Evolutionary conservation across 1,140 invertebrate species (phyloP).

Genomic region (Samia ricini): DNA sequence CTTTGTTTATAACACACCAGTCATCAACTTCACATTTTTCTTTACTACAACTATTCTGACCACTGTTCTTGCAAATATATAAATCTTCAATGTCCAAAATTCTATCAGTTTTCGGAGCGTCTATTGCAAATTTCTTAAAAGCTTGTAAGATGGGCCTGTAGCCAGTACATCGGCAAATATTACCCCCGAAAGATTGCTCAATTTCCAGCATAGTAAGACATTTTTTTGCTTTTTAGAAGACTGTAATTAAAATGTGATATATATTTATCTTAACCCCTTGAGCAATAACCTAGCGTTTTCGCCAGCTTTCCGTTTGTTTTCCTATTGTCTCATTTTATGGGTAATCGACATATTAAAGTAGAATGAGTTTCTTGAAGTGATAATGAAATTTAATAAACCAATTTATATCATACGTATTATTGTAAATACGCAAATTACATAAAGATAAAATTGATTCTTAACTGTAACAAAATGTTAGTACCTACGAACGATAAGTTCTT

Average conservation of each 20-base stretch:
- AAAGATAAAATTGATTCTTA: too few relatives aligned
- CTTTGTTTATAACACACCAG: constrained; percentile 44
- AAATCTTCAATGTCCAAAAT: constrained; percentile 62
- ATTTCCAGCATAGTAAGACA: constrained; percentile 80
- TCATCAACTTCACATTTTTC: constrained; percentile 40
- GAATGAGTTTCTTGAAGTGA: too few relatives aligned
- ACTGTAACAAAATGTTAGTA: too few relatives aligned
- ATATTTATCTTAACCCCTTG: not conserved
- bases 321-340: too few relatives aligned
- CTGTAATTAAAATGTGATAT: constrained; percentile 10
- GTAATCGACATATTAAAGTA: too few relatives aligned
- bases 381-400: too few relatives aligned
- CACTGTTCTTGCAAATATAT: constrained; percentile 36
- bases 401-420: too few relatives aligned
- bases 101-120: constrained; percentile 25
- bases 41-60: constrained; percentile 48
- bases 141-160: constrained; percentile 88
- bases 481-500: too few relatives aligned
- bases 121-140: constrained; percentile 82
- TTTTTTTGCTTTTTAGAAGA: constrained; percentile 35
- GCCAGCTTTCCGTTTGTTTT: too few relatives aligned
- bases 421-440: too few relatives aligned
- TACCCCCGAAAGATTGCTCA: constrained; percentile 85
- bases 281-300: too few relatives aligned
- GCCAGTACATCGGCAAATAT: constrained; percentile 90